Percentiles rank a stretch among this genome's conserved stretches.
Conservation (phyloP, 2,888 invertebrate genomes). For the Drosophila atripex region DNA sequence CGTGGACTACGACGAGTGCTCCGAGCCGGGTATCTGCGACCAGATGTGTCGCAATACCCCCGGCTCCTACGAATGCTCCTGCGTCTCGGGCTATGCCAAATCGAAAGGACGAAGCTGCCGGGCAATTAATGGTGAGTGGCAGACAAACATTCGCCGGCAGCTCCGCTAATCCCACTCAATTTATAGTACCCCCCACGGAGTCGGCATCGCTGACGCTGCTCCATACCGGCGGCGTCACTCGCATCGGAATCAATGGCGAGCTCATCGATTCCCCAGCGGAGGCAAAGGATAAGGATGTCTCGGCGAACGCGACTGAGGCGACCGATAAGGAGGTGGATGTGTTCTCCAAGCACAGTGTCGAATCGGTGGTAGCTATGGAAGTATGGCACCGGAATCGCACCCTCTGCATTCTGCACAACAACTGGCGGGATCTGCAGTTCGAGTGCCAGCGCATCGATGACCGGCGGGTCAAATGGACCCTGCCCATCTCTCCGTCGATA, state of each 20-base stretch:
- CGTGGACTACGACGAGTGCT: conserved; percentile 91
- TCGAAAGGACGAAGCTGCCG: conserved; percentile 86
- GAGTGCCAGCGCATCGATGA: conserved; percentile 88
- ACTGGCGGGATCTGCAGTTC: conserved; percentile 84
- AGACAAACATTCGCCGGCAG: neutral
- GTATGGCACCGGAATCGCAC: conserved; percentile 88
- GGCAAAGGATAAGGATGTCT: conserved; percentile 11
- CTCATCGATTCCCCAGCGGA: conserved; percentile 14
- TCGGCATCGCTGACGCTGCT: conserved; percentile 88
- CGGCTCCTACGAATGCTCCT: conserved; percentile 89
- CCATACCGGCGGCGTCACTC: conserved; percentile 87
- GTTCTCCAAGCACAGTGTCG: conserved; percentile 65
- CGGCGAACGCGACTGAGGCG: neutral
- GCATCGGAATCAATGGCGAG: conserved; percentile 84
- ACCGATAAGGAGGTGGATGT: conserved; percentile 82
- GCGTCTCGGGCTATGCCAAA: conserved; percentile 88
- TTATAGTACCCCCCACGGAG: conserved; percentile 87
- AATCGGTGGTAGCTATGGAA: conserved; percentile 85
- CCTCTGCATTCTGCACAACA: conserved; percentile 88
- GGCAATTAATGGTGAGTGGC: conserved; percentile 88
- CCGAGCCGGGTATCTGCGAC: conserved; percentile 88
- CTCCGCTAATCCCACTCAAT: conserved; percentile 40
- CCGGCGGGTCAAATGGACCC: conserved; percentile 86
- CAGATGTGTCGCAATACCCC: conserved; percentile 89
- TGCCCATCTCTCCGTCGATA: conserved; percentile 87